Conservation (phyloP, 2,888 invertebrate genomes). For the Tetragonula carbonaria region DNA sequence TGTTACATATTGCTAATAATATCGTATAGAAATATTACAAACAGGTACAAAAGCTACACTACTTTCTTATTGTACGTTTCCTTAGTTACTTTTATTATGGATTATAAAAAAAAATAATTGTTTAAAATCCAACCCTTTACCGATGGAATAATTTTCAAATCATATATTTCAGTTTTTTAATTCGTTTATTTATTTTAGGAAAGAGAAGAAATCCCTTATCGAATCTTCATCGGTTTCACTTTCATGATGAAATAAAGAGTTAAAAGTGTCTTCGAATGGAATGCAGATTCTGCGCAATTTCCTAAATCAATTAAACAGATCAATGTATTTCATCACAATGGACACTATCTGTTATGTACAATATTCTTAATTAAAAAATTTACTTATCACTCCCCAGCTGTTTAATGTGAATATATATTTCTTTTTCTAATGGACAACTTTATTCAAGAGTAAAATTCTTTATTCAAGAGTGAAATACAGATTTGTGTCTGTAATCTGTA, state of each 20-base stretch:
- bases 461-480: not conserved
- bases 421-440: not conserved
- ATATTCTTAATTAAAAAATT: conserved; percentile 9
- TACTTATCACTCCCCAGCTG: conserved; percentile 2
- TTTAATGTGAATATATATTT: not conserved
- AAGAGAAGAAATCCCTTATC: conserved; percentile 15
- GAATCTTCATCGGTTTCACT: not conserved
- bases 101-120: conserved; percentile 39
- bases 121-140: conserved; percentile 37
- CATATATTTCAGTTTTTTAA: too few species aligned
- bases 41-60: conserved; percentile 83
- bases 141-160: not conserved
- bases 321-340: conserved; percentile 28
- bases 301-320: conserved; percentile 24
- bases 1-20: conserved; percentile 68
- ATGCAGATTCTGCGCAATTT: conserved; percentile 39
- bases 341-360: conserved; percentile 48
- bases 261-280: conserved; percentile 30
- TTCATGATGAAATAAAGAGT: conserved; percentile 20
- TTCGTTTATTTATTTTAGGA: not conserved
- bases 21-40: conserved; percentile 81
- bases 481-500: not conserved
- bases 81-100: conserved; percentile 35
- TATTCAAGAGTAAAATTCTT: not conserved
- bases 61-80: conserved; percentile 60